phyloP scores from a whole-genome alignment of 2,888 invertebrate species.

The Quadroppia sp. region DNA sequence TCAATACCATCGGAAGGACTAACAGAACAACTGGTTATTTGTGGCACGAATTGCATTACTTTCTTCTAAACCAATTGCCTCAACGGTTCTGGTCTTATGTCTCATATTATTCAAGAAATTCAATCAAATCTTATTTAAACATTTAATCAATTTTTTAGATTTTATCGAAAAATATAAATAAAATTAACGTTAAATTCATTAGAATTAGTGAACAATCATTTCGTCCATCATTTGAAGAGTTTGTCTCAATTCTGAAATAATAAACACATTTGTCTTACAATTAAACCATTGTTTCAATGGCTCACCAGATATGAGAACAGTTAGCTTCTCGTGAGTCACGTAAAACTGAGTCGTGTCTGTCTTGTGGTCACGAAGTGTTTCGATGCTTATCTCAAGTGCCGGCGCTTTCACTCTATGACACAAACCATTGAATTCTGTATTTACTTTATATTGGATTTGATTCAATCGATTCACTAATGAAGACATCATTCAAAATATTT shows the following conservation, averaged over 20 bases:
- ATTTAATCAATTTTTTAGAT: not conserved
- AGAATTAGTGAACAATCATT: slow-evolving; percentile 5
- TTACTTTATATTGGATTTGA: slow-evolving; percentile 14
- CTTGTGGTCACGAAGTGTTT: not conserved
- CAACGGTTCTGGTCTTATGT: not conserved
- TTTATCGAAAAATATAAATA: not conserved
- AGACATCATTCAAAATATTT: not conserved
- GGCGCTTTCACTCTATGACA: slow-evolving; percentile 25
- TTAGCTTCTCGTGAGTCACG: slow-evolving; percentile 34
- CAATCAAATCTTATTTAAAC: not conserved
- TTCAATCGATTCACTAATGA: slow-evolving; percentile 27
- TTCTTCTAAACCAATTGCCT: not conserved
- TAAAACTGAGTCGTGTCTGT: slow-evolving; percentile 22
- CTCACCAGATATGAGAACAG: slow-evolving; percentile 25
- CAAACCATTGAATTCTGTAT: slow-evolving; percentile 17
- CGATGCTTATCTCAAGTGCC: slow-evolving; percentile 5
- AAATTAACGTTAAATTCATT: not conserved
- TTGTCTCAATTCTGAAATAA: slow-evolving; percentile 35
- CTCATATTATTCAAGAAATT: not conserved
- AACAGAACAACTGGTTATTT: slow-evolving; percentile 23
- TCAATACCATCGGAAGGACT: not conserved
- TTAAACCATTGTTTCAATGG: not conserved
- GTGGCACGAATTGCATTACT: slow-evolving; percentile 15
- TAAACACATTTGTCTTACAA: not conserved
- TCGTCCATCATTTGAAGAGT: slow-evolving; percentile 33